phyloP scores from a whole-genome alignment of 2,888 invertebrate genomes.

The Ypsolopha scabrella region DNA sequence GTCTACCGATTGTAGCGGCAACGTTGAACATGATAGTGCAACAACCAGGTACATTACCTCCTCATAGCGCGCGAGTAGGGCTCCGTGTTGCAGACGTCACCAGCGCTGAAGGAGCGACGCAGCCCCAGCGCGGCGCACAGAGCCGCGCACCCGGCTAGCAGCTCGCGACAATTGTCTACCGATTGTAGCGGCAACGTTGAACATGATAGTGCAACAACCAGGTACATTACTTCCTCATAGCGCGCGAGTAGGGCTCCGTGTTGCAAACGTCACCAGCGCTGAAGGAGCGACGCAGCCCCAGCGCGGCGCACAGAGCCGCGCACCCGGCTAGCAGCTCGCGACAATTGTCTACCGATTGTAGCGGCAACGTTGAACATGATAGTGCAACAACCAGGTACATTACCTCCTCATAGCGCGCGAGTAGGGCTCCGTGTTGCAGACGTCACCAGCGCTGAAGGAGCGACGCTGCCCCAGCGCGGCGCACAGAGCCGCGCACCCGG shows the following conservation, averaged over 20 bases:
- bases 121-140: conserved; percentile 83
- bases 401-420: too few species aligned
- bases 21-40: not conserved
- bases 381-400: too few species aligned
- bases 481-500: conserved; percentile 80
- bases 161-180: too few species aligned
- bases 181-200: not conserved
- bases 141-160: conserved; percentile 72
- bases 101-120: conserved; percentile 87
- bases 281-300: conserved; percentile 87
- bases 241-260: too few species aligned
- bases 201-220: not conserved
- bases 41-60: too few species aligned
- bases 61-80: too few species aligned
- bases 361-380: not conserved
- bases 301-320: conserved; percentile 81
- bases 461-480: conserved; percentile 85
- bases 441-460: conserved; percentile 87
- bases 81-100: conserved; percentile 67
- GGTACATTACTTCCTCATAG: too few species aligned
- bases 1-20: too few species aligned
- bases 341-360: too few species aligned
- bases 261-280: conserved; percentile 80
- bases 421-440: conserved; percentile 23
- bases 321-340: conserved; percentile 49